Percentiles rank a stretch among this genome's conserved stretches.
Conservation (phyloP, 2,888 invertebrate genomes). For the Troides aeacus region DNA sequence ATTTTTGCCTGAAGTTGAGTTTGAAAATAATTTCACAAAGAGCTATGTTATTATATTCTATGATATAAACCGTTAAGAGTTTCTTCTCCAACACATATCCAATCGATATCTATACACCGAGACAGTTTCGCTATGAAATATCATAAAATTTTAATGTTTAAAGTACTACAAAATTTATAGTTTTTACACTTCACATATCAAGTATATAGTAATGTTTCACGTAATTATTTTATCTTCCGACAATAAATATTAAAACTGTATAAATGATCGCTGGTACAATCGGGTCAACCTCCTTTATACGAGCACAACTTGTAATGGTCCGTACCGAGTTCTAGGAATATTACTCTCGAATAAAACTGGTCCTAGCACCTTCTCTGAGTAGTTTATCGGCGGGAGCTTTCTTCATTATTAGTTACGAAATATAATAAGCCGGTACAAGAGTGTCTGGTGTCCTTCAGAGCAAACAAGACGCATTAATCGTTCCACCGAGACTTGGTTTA, state of each 20-base stretch:
- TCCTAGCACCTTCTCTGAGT: constrained; percentile 37
- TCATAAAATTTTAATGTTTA: constrained; percentile 38
- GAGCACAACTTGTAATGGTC: constrained; percentile 40
- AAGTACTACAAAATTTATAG: constrained; percentile 31
- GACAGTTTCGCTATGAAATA: constrained; percentile 48
- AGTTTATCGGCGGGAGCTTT: constrained; percentile 31
- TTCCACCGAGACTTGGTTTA: constrained; percentile 15
- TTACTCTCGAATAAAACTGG: constrained; percentile 45
- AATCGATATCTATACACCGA: constrained; percentile 49
- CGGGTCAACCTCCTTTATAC: constrained; percentile 34
- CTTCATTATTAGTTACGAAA: constrained; percentile 32
- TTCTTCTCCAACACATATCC: constrained; percentile 53
- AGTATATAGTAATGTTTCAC: not conserved
- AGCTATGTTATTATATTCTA: not conserved
- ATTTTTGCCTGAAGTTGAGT: too few species aligned
- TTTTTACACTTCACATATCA: constrained; percentile 22
- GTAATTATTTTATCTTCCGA: constrained; percentile 2
- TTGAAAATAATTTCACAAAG: not conserved
- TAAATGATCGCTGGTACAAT: constrained; percentile 24
- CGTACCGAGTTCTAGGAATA: constrained; percentile 43
- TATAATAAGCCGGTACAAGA: constrained; percentile 30
- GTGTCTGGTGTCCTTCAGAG: constrained; percentile 21
- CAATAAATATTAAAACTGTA: constrained; percentile 4
- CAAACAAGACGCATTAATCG: constrained; percentile 21
- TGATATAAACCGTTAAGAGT: constrained; percentile 36